Evolutionary conservation across 2,113 vertebrate species (phyloP).

Genomic region (Cyprinodon variegatus): DNA sequence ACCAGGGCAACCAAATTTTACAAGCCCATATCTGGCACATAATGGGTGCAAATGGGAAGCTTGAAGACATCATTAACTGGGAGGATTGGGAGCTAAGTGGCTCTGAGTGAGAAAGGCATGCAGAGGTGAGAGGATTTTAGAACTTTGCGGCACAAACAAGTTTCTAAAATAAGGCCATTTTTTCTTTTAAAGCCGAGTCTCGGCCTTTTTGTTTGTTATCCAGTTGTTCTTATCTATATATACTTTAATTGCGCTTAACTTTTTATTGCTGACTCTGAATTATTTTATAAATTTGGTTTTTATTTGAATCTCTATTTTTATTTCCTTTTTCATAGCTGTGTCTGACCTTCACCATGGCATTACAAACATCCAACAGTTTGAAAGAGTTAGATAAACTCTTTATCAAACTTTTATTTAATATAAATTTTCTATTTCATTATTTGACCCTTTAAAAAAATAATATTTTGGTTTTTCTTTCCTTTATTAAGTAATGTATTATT

Average conservation of each 20-base stretch:
- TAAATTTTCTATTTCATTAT: neutral
- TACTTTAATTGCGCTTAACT: no score
- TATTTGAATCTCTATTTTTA: no score
- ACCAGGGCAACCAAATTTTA: conserved; percentile 78
- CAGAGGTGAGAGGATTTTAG: conserved; percentile 51
- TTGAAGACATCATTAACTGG: conserved; percentile 85
- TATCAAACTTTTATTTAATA: neutral
- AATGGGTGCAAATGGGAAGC: conserved; percentile 80
- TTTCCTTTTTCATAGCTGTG: no score
- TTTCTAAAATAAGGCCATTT: neutral
- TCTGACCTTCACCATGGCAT: no score
- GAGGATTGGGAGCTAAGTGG: conserved; percentile 66
- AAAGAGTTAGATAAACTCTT: no score
- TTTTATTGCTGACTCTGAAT: no score
- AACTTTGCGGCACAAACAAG: conserved; percentile 22
- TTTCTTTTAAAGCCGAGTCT: neutral
- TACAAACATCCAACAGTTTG: no score
- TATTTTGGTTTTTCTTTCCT: neutral
- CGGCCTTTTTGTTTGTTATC: no score
- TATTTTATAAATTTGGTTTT: no score
- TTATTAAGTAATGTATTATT: no score
- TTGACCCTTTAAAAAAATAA: neutral
- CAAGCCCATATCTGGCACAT: conserved; percentile 82
- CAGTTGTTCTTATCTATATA: no score
- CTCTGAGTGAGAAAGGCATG: conserved; percentile 44